These are phyloP conservation scores for Lordiphosa stackelbergi DNA, from an alignment of 1,140 invertebrate genomes.

Conservation along the genomic window DNA sequence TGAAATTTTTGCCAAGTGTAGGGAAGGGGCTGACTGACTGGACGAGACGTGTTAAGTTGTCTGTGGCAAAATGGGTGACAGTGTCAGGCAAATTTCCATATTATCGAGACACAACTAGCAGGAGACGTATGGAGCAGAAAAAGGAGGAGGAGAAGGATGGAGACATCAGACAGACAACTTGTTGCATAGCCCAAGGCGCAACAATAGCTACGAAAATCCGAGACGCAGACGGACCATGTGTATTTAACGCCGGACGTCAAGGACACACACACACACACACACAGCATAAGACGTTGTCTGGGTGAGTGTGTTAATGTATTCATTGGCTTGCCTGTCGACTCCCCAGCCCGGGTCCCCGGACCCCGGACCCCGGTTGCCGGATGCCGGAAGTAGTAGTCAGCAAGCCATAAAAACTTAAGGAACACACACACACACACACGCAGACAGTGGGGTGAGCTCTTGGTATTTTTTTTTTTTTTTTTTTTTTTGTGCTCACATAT, in stretches of 20 bases:
- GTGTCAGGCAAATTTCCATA: constrained; percentile 70
- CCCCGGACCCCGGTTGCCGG: constrained; percentile 19
- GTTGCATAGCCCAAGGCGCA: constrained; percentile 49
- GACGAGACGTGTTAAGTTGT: constrained; percentile 39
- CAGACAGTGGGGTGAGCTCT: constrained; percentile 20
- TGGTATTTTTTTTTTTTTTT: constrained; percentile 10
- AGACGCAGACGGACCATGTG: constrained; percentile 28
- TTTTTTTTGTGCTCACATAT: constrained; percentile 52
- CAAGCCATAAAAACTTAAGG: constrained; percentile 74
- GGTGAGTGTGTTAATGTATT: constrained; percentile 70
- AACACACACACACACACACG: constrained; percentile 28
- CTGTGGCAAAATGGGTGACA: constrained; percentile 27
- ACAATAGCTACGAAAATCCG: constrained; percentile 17
- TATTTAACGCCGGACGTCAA: constrained; percentile 54
- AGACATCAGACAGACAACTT: constrained; percentile 46
- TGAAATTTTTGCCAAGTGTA: constrained; percentile 2
- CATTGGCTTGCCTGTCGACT: constrained; percentile 48
- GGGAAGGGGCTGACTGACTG: constrained; percentile 8
- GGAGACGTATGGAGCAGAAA: not conserved
- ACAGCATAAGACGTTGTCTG: constrained; percentile 31
- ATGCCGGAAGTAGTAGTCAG: constrained; percentile 73
- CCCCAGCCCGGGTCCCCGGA: constrained; percentile 13
- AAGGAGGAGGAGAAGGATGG: constrained; percentile 2
- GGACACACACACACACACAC: constrained; percentile 28
- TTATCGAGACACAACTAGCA: constrained; percentile 58